These are phyloP conservation scores for Synodontis membranacea DNA, from an alignment of 2,113 vertebrate genomes.

Conservation along the genomic window DNA sequence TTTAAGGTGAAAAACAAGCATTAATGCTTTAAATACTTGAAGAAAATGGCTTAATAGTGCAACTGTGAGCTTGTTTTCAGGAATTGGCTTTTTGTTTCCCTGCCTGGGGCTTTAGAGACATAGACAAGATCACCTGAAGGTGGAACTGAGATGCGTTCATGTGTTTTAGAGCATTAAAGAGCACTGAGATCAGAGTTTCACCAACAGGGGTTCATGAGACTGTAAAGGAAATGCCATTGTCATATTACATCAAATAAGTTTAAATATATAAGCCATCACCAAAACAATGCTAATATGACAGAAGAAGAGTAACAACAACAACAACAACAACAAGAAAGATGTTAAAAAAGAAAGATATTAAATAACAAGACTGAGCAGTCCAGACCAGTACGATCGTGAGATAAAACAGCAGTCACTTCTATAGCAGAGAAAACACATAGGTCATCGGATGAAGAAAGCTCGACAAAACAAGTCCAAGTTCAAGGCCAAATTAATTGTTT, in stretches of 20 bases:
- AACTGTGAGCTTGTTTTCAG: background rate
- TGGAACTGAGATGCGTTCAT: background rate
- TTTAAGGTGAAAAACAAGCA: background rate
- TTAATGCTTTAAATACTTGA: background rate
- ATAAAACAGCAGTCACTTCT: too few relatives aligned
- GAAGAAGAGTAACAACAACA: background rate
- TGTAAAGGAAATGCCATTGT: background rate
- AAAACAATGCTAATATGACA: background rate
- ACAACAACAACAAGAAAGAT: too few relatives aligned
- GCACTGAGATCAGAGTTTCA: background rate
- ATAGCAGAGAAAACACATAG: too few relatives aligned
- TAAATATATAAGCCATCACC: background rate
- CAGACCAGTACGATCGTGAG: too few relatives aligned
- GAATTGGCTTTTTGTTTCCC: background rate
- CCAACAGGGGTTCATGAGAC: background rate
- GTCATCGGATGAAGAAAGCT: too few relatives aligned
- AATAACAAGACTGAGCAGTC: too few relatives aligned
- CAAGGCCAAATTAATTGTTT: too few relatives aligned
- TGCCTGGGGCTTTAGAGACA: background rate
- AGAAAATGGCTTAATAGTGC: background rate
- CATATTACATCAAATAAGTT: background rate
- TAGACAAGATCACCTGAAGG: background rate
- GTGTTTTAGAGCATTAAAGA: background rate
- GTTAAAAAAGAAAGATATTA: too few relatives aligned
- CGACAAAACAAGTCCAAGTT: too few relatives aligned